Evolutionary conservation across 2,797 vertebrate genomes (phyloP), one percentile per base, ranked within the genome.

Genomic region (Rhinogobio ventralis): DNA sequence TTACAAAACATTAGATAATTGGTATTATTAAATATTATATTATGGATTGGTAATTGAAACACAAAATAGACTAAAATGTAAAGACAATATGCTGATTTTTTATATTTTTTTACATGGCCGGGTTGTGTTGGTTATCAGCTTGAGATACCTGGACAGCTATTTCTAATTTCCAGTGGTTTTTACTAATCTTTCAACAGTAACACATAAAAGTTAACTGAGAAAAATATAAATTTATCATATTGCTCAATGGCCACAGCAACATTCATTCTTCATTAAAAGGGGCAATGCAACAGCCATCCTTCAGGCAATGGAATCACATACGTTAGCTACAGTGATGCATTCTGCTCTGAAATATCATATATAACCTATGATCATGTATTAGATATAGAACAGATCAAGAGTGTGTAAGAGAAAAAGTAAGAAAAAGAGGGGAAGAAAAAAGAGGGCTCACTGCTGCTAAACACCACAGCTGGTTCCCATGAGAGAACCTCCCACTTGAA

Each of bases 341-440:
- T 69, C 66, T 55, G 17, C n/a, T 42, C n/a, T 57, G 8, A 82
- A 62, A 73, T 45, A 7, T 72, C 25, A 45, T 30, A 17, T 10
- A 55, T 20, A 36, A 25, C 2, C 23, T 36, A 30, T 62, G 11
- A 82, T 33, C n/a, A 30, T 20, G 25, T 62, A 49, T 89, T 87
- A 64, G 3, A 55, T 82, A 85, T 46, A 30, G 49, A 77, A 67
- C 5, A 8, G 46, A 81, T 51, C 60, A 66, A 45, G 13, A n/a
- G 25, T 36, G 28, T 2, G 23, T 73, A 45, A 19, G 25, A 28
- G 10, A 60, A 60, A 57, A 49, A 49, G 14, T 17, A 17, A 49
- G 14, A 49, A 49, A 62, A 17, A 7, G 25, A 15, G 2, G 60
- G 1, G 2, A 30, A 30, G 25, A 64, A 28, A 30, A 30, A 33